phyloP scores from a whole-genome alignment of 2,113 vertebrate genomes.

The Aramus guarauna region DNA sequence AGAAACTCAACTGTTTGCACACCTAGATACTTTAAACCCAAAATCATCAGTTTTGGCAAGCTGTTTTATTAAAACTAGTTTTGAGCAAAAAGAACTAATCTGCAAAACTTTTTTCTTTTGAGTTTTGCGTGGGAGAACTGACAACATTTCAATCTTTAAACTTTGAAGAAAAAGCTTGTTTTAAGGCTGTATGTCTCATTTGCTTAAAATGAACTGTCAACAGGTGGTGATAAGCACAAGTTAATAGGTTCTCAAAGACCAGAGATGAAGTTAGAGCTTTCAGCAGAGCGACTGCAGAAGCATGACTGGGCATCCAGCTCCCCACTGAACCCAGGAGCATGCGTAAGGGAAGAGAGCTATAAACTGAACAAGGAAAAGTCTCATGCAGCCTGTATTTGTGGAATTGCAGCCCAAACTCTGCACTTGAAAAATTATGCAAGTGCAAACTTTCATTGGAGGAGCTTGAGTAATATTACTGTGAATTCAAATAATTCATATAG shows the following conservation, averaged over 20 bases:
- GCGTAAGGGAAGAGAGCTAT: background rate
- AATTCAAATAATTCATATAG: background rate
- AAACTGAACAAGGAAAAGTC: background rate
- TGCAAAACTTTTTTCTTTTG: constrained; percentile 66
- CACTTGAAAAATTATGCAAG: background rate
- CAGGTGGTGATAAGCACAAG: constrained; percentile 48
- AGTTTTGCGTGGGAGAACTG: constrained; percentile 32
- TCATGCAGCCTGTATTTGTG: background rate
- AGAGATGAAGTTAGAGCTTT: constrained; percentile 53
- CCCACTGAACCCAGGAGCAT: constrained; percentile 34
- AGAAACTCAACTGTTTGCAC: background rate
- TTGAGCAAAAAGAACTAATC: constrained; percentile 63
- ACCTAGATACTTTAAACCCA: background rate
- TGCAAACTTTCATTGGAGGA: background rate
- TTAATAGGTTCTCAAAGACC: constrained; percentile 1
- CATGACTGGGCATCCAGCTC: constrained; percentile 46
- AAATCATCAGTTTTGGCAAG: background rate
- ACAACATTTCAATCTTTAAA: constrained; percentile 39
- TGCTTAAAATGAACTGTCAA: background rate
- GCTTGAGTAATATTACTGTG: background rate
- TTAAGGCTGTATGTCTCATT: constrained; percentile 41
- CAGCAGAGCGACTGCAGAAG: constrained; percentile 67
- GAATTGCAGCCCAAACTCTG: background rate
- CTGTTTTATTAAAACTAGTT: constrained; percentile 61
- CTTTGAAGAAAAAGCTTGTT: constrained; percentile 59